Evolutionary conservation across 2,888 invertebrate species (phyloP).

Genomic region (Oasisia sp.): DNA sequence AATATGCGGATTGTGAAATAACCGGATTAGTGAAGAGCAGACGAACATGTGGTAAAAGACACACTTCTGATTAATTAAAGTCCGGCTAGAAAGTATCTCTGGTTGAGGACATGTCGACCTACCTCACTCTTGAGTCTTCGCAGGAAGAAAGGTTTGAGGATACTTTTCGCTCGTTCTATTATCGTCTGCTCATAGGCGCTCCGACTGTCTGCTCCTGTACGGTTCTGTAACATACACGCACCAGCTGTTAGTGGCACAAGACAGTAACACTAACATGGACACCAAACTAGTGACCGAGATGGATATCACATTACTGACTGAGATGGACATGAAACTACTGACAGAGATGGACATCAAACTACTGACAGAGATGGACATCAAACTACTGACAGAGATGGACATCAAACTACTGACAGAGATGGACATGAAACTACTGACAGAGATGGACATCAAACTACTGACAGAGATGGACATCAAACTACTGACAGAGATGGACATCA

Average conservation of each 20-base stretch:
- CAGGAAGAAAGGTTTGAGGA: constrained; percentile 95
- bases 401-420: constrained; percentile 54
- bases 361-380: not conserved
- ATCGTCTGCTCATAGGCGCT: constrained; percentile 89
- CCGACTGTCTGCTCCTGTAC: constrained; percentile 33
- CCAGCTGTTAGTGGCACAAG: not conserved
- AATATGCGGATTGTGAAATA: too few relatives aligned
- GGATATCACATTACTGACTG: not conserved
- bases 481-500: not conserved
- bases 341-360: constrained; percentile 73
- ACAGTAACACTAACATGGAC: too few relatives aligned
- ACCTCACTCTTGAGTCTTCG: constrained; percentile 89
- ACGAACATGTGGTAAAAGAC: too few relatives aligned
- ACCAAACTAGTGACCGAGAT: too few relatives aligned
- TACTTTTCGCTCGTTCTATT: constrained; percentile 90
- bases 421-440: constrained; percentile 71
- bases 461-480: constrained; percentile 73
- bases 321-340: constrained; percentile 35
- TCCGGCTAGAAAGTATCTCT: too few relatives aligned
- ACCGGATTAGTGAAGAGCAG: too few relatives aligned
- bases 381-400: not conserved
- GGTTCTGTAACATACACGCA: not conserved
- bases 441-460: constrained; percentile 36
- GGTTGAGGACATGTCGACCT: constrained; percentile 25
- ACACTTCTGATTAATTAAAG: too few relatives aligned